A percentile compares a stretch with the other conserved stretches of the same genome.
These are phyloP conservation scores for Cyprinodon variegatus DNA, from an alignment of 2,113 vertebrate species.

Conservation along the genomic window DNA sequence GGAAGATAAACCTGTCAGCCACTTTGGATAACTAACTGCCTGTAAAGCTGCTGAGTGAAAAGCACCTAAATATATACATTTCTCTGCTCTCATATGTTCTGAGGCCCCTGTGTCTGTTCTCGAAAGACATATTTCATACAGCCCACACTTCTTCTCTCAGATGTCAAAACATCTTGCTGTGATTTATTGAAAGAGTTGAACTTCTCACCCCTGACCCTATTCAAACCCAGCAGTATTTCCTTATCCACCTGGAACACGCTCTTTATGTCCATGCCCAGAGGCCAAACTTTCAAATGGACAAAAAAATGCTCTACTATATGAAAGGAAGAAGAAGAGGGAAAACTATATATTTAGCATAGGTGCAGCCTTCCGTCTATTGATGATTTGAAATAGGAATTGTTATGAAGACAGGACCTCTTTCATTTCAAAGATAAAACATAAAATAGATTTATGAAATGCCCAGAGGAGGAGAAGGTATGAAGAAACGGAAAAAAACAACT, in stretches of 20 bases:
- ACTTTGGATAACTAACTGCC: constrained; percentile 41
- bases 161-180: constrained; percentile 73
- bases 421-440: constrained; percentile 53
- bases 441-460: constrained; percentile 25
- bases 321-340: constrained; percentile 60
- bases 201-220: constrained; percentile 77
- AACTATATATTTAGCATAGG: constrained; percentile 53
- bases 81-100: constrained; percentile 52
- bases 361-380: constrained; percentile 52
- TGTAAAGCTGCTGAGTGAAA: constrained; percentile 48
- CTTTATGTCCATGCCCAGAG: constrained; percentile 67
- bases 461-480: constrained; percentile 51
- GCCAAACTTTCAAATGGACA: constrained; percentile 61
- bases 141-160: constrained; percentile 55
- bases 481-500: constrained; percentile 57
- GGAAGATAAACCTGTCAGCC: constrained; percentile 63
- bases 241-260: constrained; percentile 74
- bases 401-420: constrained; percentile 64
- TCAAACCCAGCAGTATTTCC: constrained; percentile 64
- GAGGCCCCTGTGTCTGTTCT: constrained; percentile 46
- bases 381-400: constrained; percentile 55
- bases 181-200: constrained; percentile 77
- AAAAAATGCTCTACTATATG: constrained; percentile 61
- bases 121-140: constrained; percentile 64
- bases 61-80: constrained; percentile 59